phyloP scores from a whole-genome alignment of 2,888 invertebrate species.

The Terebella lapidaria region DNA sequence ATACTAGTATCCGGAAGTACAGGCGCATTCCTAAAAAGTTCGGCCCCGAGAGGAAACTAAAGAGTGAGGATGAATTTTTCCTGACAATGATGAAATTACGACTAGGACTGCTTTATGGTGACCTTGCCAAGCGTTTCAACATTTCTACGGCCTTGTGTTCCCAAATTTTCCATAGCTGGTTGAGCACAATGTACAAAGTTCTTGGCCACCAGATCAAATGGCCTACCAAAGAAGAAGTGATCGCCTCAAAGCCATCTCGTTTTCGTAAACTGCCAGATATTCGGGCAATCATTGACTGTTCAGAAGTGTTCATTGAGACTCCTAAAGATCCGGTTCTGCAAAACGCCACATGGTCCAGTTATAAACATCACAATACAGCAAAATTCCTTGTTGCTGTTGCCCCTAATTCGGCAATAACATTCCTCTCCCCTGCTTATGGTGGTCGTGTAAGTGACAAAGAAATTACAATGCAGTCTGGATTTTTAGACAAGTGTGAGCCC shows the following conservation, averaged over 20 bases:
- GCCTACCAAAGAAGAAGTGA: not conserved
- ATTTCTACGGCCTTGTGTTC: not conserved
- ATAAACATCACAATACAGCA: constrained; percentile 28
- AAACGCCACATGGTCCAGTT: constrained; percentile 22
- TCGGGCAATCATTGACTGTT: constrained; percentile 7
- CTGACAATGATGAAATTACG: constrained; percentile 13
- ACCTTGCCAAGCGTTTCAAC: not conserved
- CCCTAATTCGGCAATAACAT: constrained; percentile 24
- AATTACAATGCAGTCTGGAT: constrained; percentile 20
- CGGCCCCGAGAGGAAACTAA: constrained; percentile 9
- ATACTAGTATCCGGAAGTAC: not conserved
- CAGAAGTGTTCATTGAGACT: constrained; percentile 22
- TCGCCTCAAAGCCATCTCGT: not conserved
- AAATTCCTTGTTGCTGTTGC: constrained; percentile 22
- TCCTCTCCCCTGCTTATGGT: constrained; percentile 14
- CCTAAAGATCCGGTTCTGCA: constrained; percentile 21
- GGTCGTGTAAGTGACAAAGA: constrained; percentile 24
- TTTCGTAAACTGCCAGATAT: not conserved
- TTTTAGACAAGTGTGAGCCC: constrained; percentile 10
- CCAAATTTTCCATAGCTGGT: constrained; percentile 5
- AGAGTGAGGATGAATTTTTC: constrained; percentile 7
- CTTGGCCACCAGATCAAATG: constrained; percentile 3
- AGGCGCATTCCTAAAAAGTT: constrained; percentile 5
- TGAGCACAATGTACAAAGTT: not conserved
- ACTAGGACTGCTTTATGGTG: constrained; percentile 4